Base-by-base conservation (phyloP, 2,113 vertebrate species). In the Meriones unguiculatus region DNA sequence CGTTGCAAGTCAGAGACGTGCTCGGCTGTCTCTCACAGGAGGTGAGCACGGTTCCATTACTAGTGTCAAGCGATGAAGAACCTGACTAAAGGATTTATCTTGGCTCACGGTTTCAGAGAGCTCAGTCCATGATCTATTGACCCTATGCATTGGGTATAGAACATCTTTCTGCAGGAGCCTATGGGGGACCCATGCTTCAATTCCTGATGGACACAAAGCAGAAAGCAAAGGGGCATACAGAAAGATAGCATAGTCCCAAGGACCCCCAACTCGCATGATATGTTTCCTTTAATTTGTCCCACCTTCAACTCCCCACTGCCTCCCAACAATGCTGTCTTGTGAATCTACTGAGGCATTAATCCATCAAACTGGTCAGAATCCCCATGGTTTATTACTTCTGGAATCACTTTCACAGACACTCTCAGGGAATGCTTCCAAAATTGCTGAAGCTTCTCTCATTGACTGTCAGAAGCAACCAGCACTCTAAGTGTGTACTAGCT, bases 401-500 rank as follows among this genome's bases (percentile, higher is more conserved):
- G 81, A 65, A 65, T 64, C 35, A 25, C 15, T 20, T 64, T 65
- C 24, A 65, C 59, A 85, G 59, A 41, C 25, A 50, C 28, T 15
- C 54, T 50, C 30, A 13, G 28, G 30, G 59, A 18, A 12, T 69
- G 41, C 41, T 35, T 67, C 84, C 17, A 67, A 30, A 50, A 69
- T 52, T 7, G 15, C 9, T 18, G 62, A 28, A 28, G 41, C 15
- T 64, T 87, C 41, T 69, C 9, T 86, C 38, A n/a, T 57, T 62
- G 35, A 81, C 15, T 11, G 14, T 32, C 64, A 13, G 22, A 69
- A 50, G 64, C 62, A 86, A 5, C 28, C 64, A 69, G 25, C 18
- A 52, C 18, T 5, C 0, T 0, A 22, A 52, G 35, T 64, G 32
- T 28, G 7, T 9, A 3, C n/a, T 13, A n/a, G 64, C 46, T 12